Evolutionary conservation across 2,797 vertebrate species (phyloP).

Genomic region (Hylomyscus alleni): DNA sequence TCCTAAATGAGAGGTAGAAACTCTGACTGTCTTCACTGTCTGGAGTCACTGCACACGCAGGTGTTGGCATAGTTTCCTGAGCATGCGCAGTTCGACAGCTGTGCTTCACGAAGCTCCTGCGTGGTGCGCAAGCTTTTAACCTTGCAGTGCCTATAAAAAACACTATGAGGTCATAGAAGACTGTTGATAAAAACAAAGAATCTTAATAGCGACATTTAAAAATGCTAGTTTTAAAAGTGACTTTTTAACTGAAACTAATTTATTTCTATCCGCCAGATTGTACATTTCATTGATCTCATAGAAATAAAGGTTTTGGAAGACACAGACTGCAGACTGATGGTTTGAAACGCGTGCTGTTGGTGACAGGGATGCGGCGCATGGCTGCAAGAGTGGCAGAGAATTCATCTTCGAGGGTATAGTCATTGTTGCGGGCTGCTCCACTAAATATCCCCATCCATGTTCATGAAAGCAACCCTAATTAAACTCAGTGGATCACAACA

Average conservation of each 20-base stretch:
- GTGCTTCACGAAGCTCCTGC: background rate
- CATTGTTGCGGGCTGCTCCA: background rate
- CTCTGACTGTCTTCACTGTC: conserved; percentile 35
- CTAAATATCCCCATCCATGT: background rate
- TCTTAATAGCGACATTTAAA: conserved; percentile 14
- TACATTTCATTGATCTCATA: conserved; percentile 52
- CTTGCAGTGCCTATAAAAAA: conserved; percentile 64
- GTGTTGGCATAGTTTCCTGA: background rate
- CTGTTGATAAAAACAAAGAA: conserved; percentile 8
- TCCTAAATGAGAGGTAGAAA: conserved; percentile 49
- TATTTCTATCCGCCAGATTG: conserved; percentile 40
- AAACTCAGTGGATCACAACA: background rate
- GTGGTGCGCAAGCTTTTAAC: background rate
- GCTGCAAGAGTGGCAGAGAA: background rate
- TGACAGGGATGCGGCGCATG: accelerated
- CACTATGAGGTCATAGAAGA: background rate
- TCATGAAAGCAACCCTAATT: background rate
- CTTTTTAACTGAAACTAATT: conserved; percentile 66
- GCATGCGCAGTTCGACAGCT: background rate
- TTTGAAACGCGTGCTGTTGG: conserved; percentile 27
- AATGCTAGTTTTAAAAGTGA: background rate
- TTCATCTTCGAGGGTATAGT: background rate
- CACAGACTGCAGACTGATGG: background rate
- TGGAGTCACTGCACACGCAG: background rate
- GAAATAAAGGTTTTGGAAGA: conserved; percentile 58